Conservation (phyloP, 2,797 vertebrate genomes). For the Parauchenoglanis ngamensis region DNA sequence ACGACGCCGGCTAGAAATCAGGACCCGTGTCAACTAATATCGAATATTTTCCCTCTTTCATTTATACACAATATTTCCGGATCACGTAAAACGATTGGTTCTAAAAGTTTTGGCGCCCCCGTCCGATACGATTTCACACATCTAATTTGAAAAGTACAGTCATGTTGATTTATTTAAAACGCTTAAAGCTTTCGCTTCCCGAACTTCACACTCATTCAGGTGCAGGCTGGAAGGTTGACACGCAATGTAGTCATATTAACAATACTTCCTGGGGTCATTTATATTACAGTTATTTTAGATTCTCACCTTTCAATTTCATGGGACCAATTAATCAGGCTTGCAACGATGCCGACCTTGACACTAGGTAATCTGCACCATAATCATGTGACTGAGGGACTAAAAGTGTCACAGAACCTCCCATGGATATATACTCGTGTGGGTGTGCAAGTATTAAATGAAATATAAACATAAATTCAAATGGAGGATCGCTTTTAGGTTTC, state of each 20-base stretch:
- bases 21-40: not conserved
- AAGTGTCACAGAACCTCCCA: not conserved
- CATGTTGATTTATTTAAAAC: not conserved
- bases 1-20: not conserved
- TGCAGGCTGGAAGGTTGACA: not conserved
- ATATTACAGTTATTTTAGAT: not conserved
- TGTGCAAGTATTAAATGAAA: not conserved
- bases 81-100: not conserved
- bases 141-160: not conserved
- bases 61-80: not conserved
- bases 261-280: not conserved
- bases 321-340: not conserved
- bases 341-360: not conserved
- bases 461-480: too few relatives aligned
- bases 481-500: not conserved
- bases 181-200: not conserved
- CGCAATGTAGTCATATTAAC: not conserved
- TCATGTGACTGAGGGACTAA: not conserved
- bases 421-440: not conserved
- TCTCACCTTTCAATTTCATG: not conserved
- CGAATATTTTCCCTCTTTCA: not conserved
- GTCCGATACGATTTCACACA: not conserved
- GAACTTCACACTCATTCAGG: not conserved
- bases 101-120: not conserved
- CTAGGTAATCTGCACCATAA: not conserved